Base-by-base conservation (phyloP, 1,140 invertebrate genomes). In the Uloborus diversus region DNA sequence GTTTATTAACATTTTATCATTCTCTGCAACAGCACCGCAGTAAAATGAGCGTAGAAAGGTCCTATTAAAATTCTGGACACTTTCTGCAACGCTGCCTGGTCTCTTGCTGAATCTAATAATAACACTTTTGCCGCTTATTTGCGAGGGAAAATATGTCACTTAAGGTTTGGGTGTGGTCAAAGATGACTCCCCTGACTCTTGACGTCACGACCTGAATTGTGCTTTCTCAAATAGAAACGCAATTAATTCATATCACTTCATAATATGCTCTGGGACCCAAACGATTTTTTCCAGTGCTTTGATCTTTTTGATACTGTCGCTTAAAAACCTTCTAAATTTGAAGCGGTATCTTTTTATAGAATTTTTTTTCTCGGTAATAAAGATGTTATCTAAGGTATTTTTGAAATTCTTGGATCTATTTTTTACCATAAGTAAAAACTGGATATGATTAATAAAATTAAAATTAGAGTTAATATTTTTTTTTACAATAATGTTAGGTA, bases 131-230 rank as follows among this genome's bases (percentile, higher is more conserved):
- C 33, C 25, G 69, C 69, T 42, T 59, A 42, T 59, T 71, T 71
- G 32, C 42, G 42, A 59, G 27, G 32, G 35, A 59, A 61, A 71
- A 71, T 59, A 51, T 71, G 69, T 71, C 69, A 71, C 69, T 61
- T 71, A 59, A 28, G 32, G 17, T 33, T 23, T 47, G 69, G 69
- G 69, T 71, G 69, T 71, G 69, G 69, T 71, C 69, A 71, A 71
- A 71, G 56, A 71, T 59, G 69, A 71, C 51, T 71, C 69, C 69
- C 69, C 35, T 30, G 69, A 28, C 33, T 13, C 27, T 71, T 71
- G 69, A 61, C 56, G 56, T 71, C 69, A 71, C 69, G 33, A 27
- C 23, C 32, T 14, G 53, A 51, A 28, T 33, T 4, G 4, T 17
- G n/a, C 28, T 25, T 28, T 59, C 17, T 25, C 28, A 59, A 59